A percentile compares a stretch with the other conserved stretches of the same genome.
These are phyloP conservation scores for Thalpophila matura DNA, from an alignment of 2,888 invertebrate species.

Conservation along the genomic window DNA sequence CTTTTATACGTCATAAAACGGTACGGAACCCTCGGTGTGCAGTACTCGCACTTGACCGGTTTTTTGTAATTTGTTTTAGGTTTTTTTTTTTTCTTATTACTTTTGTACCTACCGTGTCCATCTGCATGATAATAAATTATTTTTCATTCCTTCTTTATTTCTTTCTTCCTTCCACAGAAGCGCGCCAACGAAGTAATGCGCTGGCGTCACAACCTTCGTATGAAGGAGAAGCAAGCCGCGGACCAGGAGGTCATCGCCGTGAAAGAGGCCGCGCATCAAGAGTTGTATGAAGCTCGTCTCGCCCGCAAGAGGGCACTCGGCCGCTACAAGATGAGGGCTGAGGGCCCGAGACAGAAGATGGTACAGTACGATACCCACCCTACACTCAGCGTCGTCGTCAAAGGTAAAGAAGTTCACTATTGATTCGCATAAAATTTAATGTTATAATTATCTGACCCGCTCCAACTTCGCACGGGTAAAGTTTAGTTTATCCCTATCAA, in stretches of 20 bases:
- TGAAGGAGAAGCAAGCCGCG: constrained; percentile 91
- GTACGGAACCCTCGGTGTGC: too few relatives aligned
- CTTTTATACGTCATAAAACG: too few relatives aligned
- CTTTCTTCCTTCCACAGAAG: constrained; percentile 89
- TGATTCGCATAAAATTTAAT: too few relatives aligned
- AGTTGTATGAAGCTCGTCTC: constrained; percentile 92
- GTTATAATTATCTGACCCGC: too few relatives aligned
- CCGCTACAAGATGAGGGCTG: constrained; percentile 85
- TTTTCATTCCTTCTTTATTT: too few relatives aligned
- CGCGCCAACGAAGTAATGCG: constrained; percentile 92
- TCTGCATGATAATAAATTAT: too few relatives aligned
- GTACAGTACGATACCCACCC: constrained; percentile 87
- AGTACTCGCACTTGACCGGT: too few relatives aligned
- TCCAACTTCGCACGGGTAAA: too few relatives aligned
- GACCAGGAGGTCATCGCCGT: constrained; percentile 92
- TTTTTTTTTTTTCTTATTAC: too few relatives aligned
- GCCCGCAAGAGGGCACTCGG: constrained; percentile 92
- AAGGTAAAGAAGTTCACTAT: constrained; percentile 84
- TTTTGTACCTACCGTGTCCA: too few relatives aligned
- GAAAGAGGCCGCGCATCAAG: constrained; percentile 92
- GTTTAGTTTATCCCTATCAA: not conserved
- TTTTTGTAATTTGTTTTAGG: too few relatives aligned
- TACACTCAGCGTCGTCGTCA: constrained; percentile 92
- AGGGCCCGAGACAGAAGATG: constrained; percentile 91
- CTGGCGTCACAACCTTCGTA: constrained; percentile 91